phyloP scores from a whole-genome alignment of 2,797 vertebrate species.

The Lepidocolaptes lacrymiger region DNA sequence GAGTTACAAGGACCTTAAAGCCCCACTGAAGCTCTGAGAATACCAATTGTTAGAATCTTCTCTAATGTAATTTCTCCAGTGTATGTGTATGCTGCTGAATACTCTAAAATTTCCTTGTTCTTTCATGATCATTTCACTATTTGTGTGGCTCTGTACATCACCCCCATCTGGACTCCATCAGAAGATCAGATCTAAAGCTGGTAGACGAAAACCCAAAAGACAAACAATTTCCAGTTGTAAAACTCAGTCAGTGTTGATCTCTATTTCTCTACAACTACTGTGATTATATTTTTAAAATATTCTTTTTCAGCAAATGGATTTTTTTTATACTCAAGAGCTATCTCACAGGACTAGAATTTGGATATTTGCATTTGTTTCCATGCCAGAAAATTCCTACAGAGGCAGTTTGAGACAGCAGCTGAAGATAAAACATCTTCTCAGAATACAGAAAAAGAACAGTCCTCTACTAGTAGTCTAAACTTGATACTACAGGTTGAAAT shows the following conservation, averaged over 20 bases:
- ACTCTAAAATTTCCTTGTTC: background rate
- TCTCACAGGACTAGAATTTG: background rate
- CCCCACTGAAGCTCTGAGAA: background rate
- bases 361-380: background rate
- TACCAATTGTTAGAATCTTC: constrained; percentile 45
- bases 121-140: background rate
- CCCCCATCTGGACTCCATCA: background rate
- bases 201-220: background rate
- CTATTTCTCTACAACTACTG: background rate
- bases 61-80: background rate
- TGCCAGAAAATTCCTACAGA: background rate
- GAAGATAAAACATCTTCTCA: background rate
- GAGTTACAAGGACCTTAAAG: constrained; percentile 23
- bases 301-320: background rate
- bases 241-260: background rate
- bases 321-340: background rate
- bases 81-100: background rate
- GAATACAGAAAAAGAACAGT: background rate
- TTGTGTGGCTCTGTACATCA: background rate
- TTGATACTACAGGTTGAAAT: background rate
- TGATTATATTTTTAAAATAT: background rate
- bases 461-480: background rate
- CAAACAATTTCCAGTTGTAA: background rate
- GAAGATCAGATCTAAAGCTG: background rate
- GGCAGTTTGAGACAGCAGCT: background rate